These are phyloP conservation scores for Tipula confusa DNA, from an alignment of 2,888 invertebrate genomes.

Conservation along the genomic window DNA sequence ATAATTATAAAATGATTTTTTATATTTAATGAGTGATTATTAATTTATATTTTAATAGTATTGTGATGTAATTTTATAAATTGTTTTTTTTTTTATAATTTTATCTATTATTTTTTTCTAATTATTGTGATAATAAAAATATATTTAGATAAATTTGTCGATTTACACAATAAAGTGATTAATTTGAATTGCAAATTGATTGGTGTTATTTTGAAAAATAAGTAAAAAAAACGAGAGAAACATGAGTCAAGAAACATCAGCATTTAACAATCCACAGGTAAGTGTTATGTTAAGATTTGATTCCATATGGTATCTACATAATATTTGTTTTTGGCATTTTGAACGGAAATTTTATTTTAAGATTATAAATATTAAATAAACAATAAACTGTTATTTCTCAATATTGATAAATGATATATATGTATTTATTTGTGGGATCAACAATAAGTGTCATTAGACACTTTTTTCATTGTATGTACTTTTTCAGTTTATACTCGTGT, in stretches of 20 bases:
- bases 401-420: neutral
- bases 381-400: neutral
- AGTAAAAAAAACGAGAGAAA: neutral
- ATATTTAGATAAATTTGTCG: neutral
- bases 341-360: neutral
- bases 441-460: neutral
- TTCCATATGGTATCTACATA: neutral
- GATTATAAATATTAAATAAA: neutral
- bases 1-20: neutral
- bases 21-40: neutral
- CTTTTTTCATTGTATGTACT: no score
- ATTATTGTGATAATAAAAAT: neutral
- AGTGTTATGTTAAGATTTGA: neutral
- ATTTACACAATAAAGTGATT: neutral
- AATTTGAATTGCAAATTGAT: neutral
- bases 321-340: neutral
- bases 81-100: neutral
- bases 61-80: constrained; percentile 4
- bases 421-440: neutral
- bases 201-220: neutral
- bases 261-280: constrained; percentile 3
- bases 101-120: neutral
- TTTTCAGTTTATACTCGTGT: no score
- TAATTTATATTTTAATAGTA: neutral
- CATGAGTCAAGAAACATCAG: constrained; percentile 12